Evolutionary conservation across 2,888 invertebrate species (phyloP), one percentile per base, ranked within the genome.

Genomic region (Drosophila tripunctata): DNA sequence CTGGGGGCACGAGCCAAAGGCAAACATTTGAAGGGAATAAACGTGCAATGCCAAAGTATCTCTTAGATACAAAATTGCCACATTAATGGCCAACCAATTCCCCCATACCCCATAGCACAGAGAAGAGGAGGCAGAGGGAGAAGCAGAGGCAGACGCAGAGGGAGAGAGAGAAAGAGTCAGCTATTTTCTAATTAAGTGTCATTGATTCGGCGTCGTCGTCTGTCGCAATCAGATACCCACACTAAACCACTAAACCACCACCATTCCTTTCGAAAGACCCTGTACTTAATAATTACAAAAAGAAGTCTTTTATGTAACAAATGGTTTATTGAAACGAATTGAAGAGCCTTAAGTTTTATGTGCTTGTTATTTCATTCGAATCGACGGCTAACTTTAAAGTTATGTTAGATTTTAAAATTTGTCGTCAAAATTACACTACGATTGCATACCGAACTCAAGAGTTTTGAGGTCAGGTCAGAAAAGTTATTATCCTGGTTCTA

Each of bases 131-230:
- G 4, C 1, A 1, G 27, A 21, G 1, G 22, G 3, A 4, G 14
- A 21, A 3, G n/a, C n/a, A n/a, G n/a, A n/a, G n/a, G n/a, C n/a
- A n/a, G n/a, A n/a, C n/a, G n/a, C n/a, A 21, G 12, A 12, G 38
- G n/a, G 7, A 40, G 17, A 3, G 15, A 40, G n/a, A 24, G 45
- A 33, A 2, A 24, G 8, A 54, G 45, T 41, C 57, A 63, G 76
- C 76, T 76, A 69, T 79, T 79, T 83, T 87, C 83, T 75, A 83
- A 83, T 83, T 83, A 83, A 87, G 83, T 87, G 86, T 77, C 87
- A 87, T 85, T 83, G 83, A 85, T 86, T 78, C 63, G 70, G 64
- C 70, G 63, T 61, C 57, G 63, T 61, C 57, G 48, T 48, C 64
- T 40, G 5, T 40, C 38, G 38, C 50, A 50, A 35, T 50, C 50